phyloP scores from a whole-genome alignment of 2,888 invertebrate genomes.

The Leptopilina syphax region DNA sequence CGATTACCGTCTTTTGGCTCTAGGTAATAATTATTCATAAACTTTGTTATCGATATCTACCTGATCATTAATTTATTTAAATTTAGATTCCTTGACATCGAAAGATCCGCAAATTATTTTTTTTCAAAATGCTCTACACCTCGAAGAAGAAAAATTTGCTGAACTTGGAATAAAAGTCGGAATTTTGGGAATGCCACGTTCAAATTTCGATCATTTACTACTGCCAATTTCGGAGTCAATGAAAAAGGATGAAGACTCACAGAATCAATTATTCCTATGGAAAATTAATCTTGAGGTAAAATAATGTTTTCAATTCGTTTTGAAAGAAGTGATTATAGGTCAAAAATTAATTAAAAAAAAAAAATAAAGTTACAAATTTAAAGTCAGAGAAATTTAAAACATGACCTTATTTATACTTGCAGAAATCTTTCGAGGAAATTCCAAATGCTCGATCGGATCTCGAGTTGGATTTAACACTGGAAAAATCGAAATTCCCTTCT shows the following conservation, averaged over 20 bases:
- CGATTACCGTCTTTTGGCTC: constrained; percentile 80
- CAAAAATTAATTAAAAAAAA: too few species aligned
- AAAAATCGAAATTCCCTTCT: constrained; percentile 43
- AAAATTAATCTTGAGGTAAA: background rate
- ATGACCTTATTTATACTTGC: background rate
- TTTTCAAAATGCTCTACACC: constrained; percentile 79
- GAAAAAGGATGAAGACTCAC: background rate
- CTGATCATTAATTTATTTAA: background rate
- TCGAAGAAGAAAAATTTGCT: constrained; percentile 79
- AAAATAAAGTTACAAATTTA: background rate
- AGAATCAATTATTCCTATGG: background rate
- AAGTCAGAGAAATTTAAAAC: background rate
- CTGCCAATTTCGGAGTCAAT: constrained; percentile 69
- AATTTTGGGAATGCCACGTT: constrained; percentile 80
- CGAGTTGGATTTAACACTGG: constrained; percentile 57
- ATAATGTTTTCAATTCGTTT: background rate
- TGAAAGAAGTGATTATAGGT: too few species aligned
- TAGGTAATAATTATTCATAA: constrained; percentile 66
- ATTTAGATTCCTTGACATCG: constrained; percentile 58
- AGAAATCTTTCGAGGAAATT: constrained; percentile 49
- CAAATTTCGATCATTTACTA: constrained; percentile 80
- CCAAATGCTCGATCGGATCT: constrained; percentile 57
- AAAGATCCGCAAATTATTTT: constrained; percentile 77
- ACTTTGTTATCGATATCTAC: background rate
- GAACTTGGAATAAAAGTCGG: constrained; percentile 79